These are phyloP conservation scores for Antedon mediterranea DNA, from an alignment of 53 echinoderm and acorn worm species.

Conservation along the genomic window DNA sequence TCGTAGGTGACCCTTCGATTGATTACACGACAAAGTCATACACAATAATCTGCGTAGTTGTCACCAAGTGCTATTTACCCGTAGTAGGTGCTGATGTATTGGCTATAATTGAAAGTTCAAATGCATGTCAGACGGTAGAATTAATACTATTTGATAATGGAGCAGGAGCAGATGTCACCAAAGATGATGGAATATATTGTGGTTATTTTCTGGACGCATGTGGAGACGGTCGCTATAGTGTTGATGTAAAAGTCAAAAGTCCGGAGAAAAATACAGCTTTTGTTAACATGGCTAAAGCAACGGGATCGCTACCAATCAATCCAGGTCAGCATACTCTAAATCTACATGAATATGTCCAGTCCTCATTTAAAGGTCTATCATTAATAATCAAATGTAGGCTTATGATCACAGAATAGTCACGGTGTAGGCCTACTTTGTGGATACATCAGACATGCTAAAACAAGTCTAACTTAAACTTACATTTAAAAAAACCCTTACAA, in stretches of 20 bases:
- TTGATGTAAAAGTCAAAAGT: slow-evolving; percentile 19
- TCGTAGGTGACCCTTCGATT: neutral
- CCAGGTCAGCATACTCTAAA: neutral
- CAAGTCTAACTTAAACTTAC: no score
- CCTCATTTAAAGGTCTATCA: no score
- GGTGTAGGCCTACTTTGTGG: no score
- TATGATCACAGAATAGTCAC: no score
- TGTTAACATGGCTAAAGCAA: neutral
- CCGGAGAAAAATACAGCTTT: neutral
- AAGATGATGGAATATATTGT: slow-evolving; percentile 55
- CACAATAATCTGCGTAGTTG: slow-evolving; percentile 4
- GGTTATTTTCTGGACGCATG: slow-evolving; percentile 43
- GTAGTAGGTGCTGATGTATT: slow-evolving; percentile 17
- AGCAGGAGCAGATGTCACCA: slow-evolving; percentile 31
- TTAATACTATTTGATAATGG: slow-evolving; percentile 26
- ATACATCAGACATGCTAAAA: no score
- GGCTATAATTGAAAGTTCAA: slow-evolving; percentile 22
- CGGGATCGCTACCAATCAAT: neutral
- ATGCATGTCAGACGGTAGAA: neutral
- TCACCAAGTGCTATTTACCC: slow-evolving; percentile 23
- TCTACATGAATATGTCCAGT: no score
- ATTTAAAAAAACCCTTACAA: no score
- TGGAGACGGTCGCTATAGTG: slow-evolving; percentile 25
- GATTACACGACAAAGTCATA: neutral
- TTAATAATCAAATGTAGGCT: no score